Base-by-base conservation (phyloP, 2,113 vertebrate species). In the Pseudopipra pipra region DNA sequence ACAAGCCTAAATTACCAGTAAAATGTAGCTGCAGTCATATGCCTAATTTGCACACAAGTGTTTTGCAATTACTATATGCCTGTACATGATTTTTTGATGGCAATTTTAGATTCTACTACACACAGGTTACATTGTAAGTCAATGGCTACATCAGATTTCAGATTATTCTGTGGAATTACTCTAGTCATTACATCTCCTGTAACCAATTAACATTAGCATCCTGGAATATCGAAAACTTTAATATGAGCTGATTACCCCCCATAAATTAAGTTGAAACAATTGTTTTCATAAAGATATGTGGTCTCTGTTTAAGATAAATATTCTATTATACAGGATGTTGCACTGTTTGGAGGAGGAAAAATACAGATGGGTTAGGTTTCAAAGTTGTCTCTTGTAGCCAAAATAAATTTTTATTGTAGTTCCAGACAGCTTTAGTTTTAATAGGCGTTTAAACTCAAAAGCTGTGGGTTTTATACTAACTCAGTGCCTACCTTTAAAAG, bases 401-500 rank as follows among this genome's bases (percentile, higher is more conserved):
- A 97, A 97, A 96, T 96, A 94, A 85, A 93, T 91, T 87, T 92
- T 96, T 92, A 79, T 93, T 82, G 72, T 96, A 86, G 78, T 97
- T 97, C 92, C 83, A 95, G 89, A 96, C 93, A 95, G 92, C 78
- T 97, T 94, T 96, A 86, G 68, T 95, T 97, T 96, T 96, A 97
- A 95, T 89, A 97, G 95, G 87, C 91, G 33, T 96, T 96, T 97
- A 96, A 95, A 95, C 85, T 96, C 95, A 75, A 97, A 96, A 94
- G 87, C 79, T 91, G 61, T 89, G 94, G 96, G 93, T 96, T 97
- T 97, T 93, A 81, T 94, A 90, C 81, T 90, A 91, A 96, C 86
- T 94, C 81, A 79, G 62, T 95, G 70, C 94, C 87, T 93, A 72
- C 96, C 85, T 94, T 96, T 96, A 96, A 97, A 91, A 97, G 89